Evolutionary conservation across 2,113 vertebrate genomes (phyloP).

Genomic region (Etheostoma spectabile): DNA sequence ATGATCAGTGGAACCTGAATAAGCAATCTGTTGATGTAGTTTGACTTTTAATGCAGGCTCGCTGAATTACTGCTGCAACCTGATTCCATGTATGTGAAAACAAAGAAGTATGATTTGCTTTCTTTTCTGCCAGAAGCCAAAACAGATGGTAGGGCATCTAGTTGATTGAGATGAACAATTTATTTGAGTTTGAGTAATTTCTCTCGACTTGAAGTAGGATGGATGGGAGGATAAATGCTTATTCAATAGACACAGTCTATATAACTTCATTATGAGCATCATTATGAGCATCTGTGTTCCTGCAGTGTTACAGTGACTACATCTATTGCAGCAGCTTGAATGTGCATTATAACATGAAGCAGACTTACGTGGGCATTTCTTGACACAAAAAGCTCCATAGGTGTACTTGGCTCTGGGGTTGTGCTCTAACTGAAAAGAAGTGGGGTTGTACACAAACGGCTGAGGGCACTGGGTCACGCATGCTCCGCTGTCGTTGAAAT

Average conservation of each 20-base stretch:
- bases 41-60: constrained; percentile 28
- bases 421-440: constrained; percentile 94
- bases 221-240: constrained; percentile 41
- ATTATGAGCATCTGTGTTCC: constrained; percentile 20
- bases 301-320: not conserved
- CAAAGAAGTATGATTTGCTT: constrained; percentile 34
- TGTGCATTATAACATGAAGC: not conserved
- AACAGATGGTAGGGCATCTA: constrained; percentile 59
- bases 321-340: not conserved
- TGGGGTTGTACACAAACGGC: constrained; percentile 97
- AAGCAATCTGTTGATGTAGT: constrained; percentile 55
- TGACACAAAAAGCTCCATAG: constrained; percentile 97
- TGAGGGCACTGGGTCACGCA: constrained; percentile 98
- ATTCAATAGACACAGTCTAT: constrained; percentile 24
- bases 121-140: constrained; percentile 42
- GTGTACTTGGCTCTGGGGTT: constrained; percentile 97
- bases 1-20: constrained; percentile 58
- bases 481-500: constrained; percentile 97
- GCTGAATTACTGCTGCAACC: constrained; percentile 32
- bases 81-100: constrained; percentile 28
- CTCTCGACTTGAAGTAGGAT: constrained; percentile 41
- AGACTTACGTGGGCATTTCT: constrained; percentile 94
- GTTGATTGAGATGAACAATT: constrained; percentile 57
- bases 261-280: constrained; percentile 32
- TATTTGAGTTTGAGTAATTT: constrained; percentile 55